phyloP scores from a whole-genome alignment of 2,888 invertebrate species.

The Seira musarum region DNA sequence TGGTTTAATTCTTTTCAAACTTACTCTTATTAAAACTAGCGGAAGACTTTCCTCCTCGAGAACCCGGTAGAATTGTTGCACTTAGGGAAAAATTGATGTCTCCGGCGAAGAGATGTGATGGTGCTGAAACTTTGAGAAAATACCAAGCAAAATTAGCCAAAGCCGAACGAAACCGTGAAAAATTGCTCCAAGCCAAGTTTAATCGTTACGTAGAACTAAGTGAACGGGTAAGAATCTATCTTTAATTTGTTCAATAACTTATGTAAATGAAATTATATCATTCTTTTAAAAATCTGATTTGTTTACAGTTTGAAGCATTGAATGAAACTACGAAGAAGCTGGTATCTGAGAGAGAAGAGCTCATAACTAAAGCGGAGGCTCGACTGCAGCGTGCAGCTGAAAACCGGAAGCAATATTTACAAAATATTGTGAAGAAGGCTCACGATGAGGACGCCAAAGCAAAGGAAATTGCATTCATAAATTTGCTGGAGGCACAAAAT shows the following conservation, averaged over 20 bases:
- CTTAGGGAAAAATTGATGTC: conserved; percentile 67
- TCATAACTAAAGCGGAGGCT: conserved; percentile 70
- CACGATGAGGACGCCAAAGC: conserved; percentile 98
- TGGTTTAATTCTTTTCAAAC: too few relatives aligned
- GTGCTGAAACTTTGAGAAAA: conserved; percentile 78
- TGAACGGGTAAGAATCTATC: conserved; percentile 60
- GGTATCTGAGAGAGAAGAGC: conserved; percentile 62
- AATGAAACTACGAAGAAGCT: conserved; percentile 68
- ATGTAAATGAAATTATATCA: neutral
- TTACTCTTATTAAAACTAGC: conserved; percentile 21
- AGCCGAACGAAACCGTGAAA: conserved; percentile 89
- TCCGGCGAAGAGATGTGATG: conserved; percentile 69
- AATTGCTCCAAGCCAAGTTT: conserved; percentile 79
- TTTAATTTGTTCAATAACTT: conserved; percentile 13
- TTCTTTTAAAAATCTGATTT: neutral
- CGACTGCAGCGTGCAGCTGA: conserved; percentile 87
- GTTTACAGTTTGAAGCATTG: conserved; percentile 61
- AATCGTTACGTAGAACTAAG: conserved; percentile 68
- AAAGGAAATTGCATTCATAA: conserved; percentile 98
- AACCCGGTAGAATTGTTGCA: conserved; percentile 62
- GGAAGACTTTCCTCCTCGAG: conserved; percentile 62
- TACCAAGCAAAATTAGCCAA: conserved; percentile 93
- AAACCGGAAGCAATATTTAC: conserved; percentile 87
- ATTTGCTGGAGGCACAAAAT: conserved; percentile 95
- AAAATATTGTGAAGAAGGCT: conserved; percentile 92